Conservation (phyloP, 2,797 vertebrate genomes). For the Kryptolebias ocellatus region DNA sequence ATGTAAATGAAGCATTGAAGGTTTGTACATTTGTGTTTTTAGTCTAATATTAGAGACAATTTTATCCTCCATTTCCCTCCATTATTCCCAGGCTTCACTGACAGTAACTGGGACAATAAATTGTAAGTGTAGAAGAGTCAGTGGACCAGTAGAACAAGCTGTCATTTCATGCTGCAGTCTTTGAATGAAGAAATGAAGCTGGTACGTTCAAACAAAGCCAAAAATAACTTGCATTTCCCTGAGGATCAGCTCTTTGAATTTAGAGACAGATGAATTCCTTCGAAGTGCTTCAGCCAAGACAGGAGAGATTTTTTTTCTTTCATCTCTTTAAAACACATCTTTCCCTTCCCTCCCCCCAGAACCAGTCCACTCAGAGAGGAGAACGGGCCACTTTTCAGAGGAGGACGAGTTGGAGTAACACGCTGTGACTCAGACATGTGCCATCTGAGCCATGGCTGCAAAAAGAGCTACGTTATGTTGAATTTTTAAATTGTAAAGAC, state of each 20-base stretch:
- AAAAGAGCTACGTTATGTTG: too few species aligned
- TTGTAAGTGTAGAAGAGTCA: slow-evolving; percentile 11
- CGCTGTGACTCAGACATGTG: too few species aligned
- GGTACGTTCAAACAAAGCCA: slow-evolving; percentile 67
- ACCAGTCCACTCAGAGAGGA: slow-evolving; percentile 2
- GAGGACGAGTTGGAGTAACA: too few species aligned
- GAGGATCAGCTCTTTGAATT: slow-evolving; percentile 56
- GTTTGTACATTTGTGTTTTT: background rate
- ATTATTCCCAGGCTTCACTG: slow-evolving; percentile 1
- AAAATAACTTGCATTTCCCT: slow-evolving; percentile 73
- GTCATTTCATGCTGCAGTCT: slow-evolving; percentile 49
- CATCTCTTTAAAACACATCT: slow-evolving; percentile 32
- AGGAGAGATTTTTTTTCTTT: slow-evolving; percentile 7
- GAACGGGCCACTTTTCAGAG: slow-evolving; percentile 6
- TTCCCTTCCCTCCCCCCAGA: background rate
- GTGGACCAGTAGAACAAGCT: slow-evolving; percentile 36
- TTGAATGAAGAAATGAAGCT: slow-evolving; percentile 69
- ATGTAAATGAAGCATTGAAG: too few species aligned
- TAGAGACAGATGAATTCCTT: slow-evolving; percentile 51
- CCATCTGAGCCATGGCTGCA: too few species aligned
- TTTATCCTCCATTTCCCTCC: background rate
- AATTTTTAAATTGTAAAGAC: too few species aligned
- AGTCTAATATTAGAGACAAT: background rate
- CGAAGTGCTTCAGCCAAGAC: slow-evolving; percentile 49
- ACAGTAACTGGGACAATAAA: slow-evolving; percentile 29